Conservation (phyloP, 2,797 vertebrate genomes). For the Catharus ustulatus region DNA sequence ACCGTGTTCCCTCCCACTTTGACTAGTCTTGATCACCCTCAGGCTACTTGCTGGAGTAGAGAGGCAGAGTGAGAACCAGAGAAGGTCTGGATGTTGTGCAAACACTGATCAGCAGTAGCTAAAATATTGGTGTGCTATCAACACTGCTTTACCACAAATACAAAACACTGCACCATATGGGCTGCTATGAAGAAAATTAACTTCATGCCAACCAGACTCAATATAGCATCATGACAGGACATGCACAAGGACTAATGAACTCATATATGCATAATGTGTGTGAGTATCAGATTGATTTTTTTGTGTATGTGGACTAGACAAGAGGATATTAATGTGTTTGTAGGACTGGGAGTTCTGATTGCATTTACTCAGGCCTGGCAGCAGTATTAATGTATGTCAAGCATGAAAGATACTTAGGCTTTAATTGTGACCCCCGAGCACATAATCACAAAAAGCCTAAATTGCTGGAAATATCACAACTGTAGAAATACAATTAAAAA, state of each 20-base stretch:
- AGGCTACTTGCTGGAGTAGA: fast-evolving
- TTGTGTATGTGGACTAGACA: not conserved
- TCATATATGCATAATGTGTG: not conserved
- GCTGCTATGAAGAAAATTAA: not conserved
- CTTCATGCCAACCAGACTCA: not conserved
- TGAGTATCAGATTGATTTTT: not conserved
- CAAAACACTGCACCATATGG: not conserved
- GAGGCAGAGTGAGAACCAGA: not conserved
- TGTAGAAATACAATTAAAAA: not conserved
- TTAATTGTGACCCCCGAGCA: not conserved
- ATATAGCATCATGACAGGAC: not conserved
- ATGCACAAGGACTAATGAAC: not conserved
- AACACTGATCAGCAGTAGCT: not conserved
- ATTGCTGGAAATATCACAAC: not conserved
- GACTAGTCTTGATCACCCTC: not conserved
- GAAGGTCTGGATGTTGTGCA: not conserved
- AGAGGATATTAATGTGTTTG: not conserved
- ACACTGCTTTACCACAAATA: not conserved
- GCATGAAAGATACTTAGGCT: not conserved
- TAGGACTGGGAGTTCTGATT: not conserved
- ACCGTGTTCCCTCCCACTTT: not conserved
- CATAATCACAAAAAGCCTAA: not conserved
- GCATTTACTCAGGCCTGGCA: not conserved
- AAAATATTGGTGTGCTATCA: not conserved
- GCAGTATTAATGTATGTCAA: not conserved